phyloP scores from a whole-genome alignment of 2,797 vertebrate species.

The Galago senegalensis region DNA sequence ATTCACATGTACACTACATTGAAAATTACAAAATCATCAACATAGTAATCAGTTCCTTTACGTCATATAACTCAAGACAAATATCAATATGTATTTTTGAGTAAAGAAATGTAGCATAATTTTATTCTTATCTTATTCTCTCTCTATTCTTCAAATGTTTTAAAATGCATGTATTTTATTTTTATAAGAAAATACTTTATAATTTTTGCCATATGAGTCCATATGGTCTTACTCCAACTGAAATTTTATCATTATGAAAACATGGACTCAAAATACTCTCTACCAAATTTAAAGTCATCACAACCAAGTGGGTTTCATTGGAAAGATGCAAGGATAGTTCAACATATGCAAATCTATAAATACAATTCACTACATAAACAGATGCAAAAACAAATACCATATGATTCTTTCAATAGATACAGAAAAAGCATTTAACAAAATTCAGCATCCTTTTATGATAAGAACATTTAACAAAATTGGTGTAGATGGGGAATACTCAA shows the following conservation, averaged over 20 bases:
- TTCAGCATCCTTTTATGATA: no score
- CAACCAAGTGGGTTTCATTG: neutral
- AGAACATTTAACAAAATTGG: no score
- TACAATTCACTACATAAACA: no score
- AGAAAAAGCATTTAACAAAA: no score
- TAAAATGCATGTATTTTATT: neutral
- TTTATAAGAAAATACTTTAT: neutral
- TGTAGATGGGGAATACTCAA: no score
- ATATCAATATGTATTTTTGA: neutral
- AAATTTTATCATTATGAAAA: constrained; percentile 32
- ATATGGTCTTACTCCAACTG: neutral
- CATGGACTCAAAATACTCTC: constrained; percentile 2
- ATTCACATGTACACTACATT: neutral
- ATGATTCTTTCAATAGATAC: no score
- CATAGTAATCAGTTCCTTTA: neutral
- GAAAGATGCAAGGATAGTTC: no score
- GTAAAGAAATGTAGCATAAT: neutral
- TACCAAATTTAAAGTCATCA: neutral
- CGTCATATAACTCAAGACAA: neutral
- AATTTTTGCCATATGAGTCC: neutral
- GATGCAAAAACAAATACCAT: no score
- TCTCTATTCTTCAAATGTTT: neutral
- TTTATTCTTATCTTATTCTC: neutral
- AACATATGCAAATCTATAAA: no score
- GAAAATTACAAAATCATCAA: neutral